Base-by-base conservation (phyloP, 30 jellyfish, hydroid and myxozoan species). In the Hydractinia echinata region DNA sequence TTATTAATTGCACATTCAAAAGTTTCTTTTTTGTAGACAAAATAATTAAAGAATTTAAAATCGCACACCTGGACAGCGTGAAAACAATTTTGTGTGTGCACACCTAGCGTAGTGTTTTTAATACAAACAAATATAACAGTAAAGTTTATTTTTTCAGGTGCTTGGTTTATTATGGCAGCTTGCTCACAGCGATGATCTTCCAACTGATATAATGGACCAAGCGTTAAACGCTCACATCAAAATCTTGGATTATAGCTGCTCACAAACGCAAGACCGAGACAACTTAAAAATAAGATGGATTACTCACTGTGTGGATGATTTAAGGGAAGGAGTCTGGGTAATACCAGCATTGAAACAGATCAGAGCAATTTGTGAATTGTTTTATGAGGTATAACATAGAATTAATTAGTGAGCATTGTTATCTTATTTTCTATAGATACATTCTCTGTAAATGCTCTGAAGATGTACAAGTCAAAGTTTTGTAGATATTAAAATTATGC, bases 261-360 rank as follows among this genome's bases (percentile, higher is more conserved):
- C 97, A 7, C 73, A 91, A 89, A 91, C 97, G 7, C 97, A 91
- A 79, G 96, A 91, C 77, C 91, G 97, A n/a, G 97, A 91, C 69
- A 85, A 82, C 73, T 79, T 85, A 44, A 91, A 91, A 72, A 53
- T 91, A 48, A 88, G 82, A 15, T 91, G 97, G 97, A 91, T 91
- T 73, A 87, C 82, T 53, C 89, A 79, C 6, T 81, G 96, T 77
- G 83, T 91, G 30, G 90, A 91, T 16, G 97, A 91, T 81, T 88
- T 91, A n/a, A 87, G 91, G 83, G 72, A 76, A 51, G 97, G 97
- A 18, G 69, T 84, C 51, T 91, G 97, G 97, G 97, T 91, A 4
- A 82, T 91, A 53, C 97, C 97, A 60, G 97, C 97, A 7, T 73
- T 91, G 85, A 91, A 91, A 85, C 97, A 91, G 72, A 91, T 91